Base-by-base conservation (phyloP, 2,113 vertebrate genomes). In the Euleptes europaea region DNA sequence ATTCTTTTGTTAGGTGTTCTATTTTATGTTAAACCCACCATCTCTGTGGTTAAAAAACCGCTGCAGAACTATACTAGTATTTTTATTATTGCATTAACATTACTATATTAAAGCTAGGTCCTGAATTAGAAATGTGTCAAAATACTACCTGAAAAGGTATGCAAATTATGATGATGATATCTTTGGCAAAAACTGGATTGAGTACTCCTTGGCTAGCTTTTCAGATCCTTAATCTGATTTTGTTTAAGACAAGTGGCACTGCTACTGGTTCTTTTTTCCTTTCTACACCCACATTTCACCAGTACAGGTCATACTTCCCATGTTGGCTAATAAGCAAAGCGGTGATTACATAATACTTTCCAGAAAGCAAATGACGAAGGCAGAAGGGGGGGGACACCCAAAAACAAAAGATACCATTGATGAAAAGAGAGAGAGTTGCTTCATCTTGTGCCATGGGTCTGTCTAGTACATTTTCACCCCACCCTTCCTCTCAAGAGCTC, bases 281-380 rank as follows among this genome's bases (percentile, higher is more conserved):
- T 91, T 92, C 77, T 91, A 90, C 90, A 75, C 91, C 86, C 90
- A 83, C 75, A 90, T 91, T 88, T 80, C 83, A 31, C 66, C 84
- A 21, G 0, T 82, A 86, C 83, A 84, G 83, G 91, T 92, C 86
- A 72, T 82, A 87, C 88, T 91, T 94, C 91, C 90, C 83, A 93
- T 90, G 35, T 93, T 94, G 92, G 90, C 92, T 89, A 93, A 92
- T 93, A 94, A 93, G 91, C 88, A 93, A 91, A 91, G 88, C 47
- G 12, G n/a, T 67, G 54, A 83, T 90, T 89, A 88, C 3, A 13
- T 75, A 66, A 78, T 87, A 83, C 76, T 90, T 90, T 92, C 31
- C 63, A 6, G 84, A 79, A 83, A 73, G 89, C 38, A 5, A 80
- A 15, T 57, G 3, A 11, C 2, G 3, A 33, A 77, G 42, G 31